Base-by-base conservation (phyloP, 1,140 invertebrate genomes). In the Euwallacea similis region DNA sequence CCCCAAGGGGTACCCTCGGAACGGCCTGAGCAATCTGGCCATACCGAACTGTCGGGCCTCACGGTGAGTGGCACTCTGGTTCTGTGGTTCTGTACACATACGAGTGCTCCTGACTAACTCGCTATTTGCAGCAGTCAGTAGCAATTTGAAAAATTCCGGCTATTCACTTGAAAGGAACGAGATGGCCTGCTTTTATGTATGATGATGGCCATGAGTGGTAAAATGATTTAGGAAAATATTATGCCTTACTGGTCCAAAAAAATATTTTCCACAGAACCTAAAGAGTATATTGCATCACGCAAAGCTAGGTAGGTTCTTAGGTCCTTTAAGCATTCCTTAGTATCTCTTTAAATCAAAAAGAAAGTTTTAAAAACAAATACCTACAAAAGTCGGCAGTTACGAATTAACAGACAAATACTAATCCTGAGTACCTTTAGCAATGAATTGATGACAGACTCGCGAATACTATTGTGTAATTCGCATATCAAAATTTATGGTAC, bases 41-140 rank as follows among this genome's bases (percentile, higher is more conserved):
- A 60, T 56, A 16, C 54, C 61, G 43, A 47, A 63, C 42, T 33
- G 9, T 8, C 15, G 42, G 61, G 43, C 10, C 44, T 63, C 61
- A 8, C 33, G 42, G 44, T 41, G 61, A 63, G 61, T 47, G 59
- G 59, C 59, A 42, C 59, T 61, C 59, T 61, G 59, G 59, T 9
- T 61, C 16, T 43, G 11, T 16, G 16, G 8, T 56, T 60, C 58
- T 63, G 11, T 63, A 63, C 13, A 63, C 43, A 41, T 63, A 47
- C 43, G 16, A 63, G 61, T 47, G 43, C 13, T 41, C 43, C 11
- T 47, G 44, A 41, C 61, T 63, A 33, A 33, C 21, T 33, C 21
- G 1, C 21, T 33, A 33, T 33, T 33, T 33, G 21, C 21, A 33
- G 21, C 21, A 4, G 21, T 33, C 21, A 33, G 21, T 33, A 33